A percentile compares a stretch with the other conserved stretches of the same genome.
Conservation (phyloP, 1,140 invertebrate genomes). For the Ephestia elutella region DNA sequence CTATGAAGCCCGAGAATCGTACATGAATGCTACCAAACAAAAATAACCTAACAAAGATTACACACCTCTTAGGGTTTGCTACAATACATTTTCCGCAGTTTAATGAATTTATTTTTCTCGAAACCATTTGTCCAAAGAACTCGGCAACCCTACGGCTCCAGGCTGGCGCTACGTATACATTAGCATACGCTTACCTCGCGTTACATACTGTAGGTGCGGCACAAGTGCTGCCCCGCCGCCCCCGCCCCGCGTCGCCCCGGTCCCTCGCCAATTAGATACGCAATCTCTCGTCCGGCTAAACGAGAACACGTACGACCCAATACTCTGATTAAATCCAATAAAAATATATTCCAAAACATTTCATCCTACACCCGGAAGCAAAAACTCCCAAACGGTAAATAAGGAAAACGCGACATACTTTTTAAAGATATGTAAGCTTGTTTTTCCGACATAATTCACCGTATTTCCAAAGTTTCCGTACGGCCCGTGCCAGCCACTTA, state of each 20-base stretch:
- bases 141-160: neutral
- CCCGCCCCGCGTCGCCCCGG: neutral
- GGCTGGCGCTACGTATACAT: neutral
- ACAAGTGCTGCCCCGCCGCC: neutral
- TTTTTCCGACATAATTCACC: neutral
- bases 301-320: neutral
- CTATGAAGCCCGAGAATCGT: too few species aligned
- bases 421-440: neutral
- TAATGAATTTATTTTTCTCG: too few species aligned
- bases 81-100: too few species aligned
- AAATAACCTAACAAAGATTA: too few species aligned
- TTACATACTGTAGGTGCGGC: conserved; percentile 5
- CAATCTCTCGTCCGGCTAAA: conserved; percentile 6
- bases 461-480: neutral
- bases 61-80: too few species aligned
- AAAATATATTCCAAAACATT: conserved; percentile 10
- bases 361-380: neutral
- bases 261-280: conserved; percentile 2
- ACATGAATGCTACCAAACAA: too few species aligned
- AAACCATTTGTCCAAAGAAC: too few species aligned
- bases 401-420: neutral
- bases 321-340: neutral
- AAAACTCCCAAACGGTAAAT: neutral
- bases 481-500: neutral
- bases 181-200: conserved; percentile 5